These are phyloP conservation scores for Alcedo atthis DNA, from an alignment of 2,797 vertebrate species.

Conservation along the genomic window DNA sequence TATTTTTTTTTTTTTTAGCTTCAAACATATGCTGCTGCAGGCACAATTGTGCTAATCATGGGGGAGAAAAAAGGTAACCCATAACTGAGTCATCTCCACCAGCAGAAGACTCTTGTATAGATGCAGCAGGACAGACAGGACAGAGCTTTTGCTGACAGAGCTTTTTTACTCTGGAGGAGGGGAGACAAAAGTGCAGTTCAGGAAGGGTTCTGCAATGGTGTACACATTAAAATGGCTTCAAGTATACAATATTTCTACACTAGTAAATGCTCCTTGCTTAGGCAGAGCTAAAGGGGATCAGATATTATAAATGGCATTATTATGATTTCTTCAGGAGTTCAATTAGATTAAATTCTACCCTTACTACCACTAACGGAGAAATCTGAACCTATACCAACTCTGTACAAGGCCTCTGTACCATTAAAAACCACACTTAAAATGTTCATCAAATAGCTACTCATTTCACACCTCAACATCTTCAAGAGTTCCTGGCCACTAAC, in stretches of 20 bases:
- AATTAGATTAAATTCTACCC: not conserved
- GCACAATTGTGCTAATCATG: not conserved
- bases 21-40: not conserved
- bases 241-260: not conserved
- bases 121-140: not conserved
- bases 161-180: not conserved
- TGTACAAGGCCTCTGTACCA: not conserved
- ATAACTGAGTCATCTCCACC: not conserved
- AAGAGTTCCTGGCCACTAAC: not conserved
- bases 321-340: not conserved
- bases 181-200: not conserved
- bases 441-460: fast-evolving
- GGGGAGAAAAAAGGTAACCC: not conserved
- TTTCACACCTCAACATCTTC: not conserved
- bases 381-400: not conserved
- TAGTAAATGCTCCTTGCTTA: not conserved
- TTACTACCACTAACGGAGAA: not conserved
- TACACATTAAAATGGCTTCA: not conserved
- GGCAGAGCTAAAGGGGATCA: not conserved
- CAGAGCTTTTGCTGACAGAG: not conserved
- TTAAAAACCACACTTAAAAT: not conserved
- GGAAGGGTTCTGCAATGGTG: not conserved
- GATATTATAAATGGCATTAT: not conserved
- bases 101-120: not conserved
- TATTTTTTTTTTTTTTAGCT: not conserved